phyloP scores from a whole-genome alignment of 1,140 invertebrate species.

The Drosophila parabipectinata region DNA sequence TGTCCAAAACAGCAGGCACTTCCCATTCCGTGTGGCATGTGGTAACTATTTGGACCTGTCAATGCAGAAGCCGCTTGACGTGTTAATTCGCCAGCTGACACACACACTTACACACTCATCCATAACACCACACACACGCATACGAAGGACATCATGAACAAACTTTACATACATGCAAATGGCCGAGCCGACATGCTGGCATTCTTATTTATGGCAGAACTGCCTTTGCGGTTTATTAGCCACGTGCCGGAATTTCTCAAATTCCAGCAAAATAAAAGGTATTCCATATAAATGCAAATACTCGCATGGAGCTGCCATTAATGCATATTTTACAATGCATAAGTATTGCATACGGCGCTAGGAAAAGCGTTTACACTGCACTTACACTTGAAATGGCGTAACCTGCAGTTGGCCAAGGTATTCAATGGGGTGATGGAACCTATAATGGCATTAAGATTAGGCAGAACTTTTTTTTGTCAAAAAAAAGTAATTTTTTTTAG shows the following conservation, averaged over 20 bases:
- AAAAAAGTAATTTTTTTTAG: too few relatives aligned
- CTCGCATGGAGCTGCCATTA: conserved; percentile 46
- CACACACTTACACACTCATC: conserved; percentile 5
- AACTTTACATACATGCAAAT: conserved; percentile 20
- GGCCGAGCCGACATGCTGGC: conserved; percentile 24
- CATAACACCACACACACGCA: conserved; percentile 4
- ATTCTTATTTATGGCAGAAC: conserved; percentile 52
- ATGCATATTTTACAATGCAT: conserved; percentile 69
- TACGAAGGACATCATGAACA: not conserved
- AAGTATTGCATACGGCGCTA: conserved; percentile 18
- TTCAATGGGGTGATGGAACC: not conserved
- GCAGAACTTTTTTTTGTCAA: too few relatives aligned
- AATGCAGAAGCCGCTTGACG: conserved; percentile 44
- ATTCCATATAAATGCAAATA: conserved; percentile 77
- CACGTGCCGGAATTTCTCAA: conserved; percentile 60
- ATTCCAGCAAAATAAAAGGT: conserved; percentile 32
- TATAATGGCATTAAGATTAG: too few relatives aligned
- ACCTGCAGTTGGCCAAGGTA: not conserved
- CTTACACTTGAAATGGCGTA: not conserved
- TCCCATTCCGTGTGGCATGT: conserved; percentile 41
- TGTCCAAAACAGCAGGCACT: conserved; percentile 49
- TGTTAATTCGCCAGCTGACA: conserved; percentile 61
- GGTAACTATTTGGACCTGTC: conserved; percentile 54
- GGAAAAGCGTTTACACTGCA: not conserved
- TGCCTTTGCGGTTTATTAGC: conserved; percentile 55